phyloP scores from a whole-genome alignment of 2,888 invertebrate species.

The Spodoptera exigua region DNA sequence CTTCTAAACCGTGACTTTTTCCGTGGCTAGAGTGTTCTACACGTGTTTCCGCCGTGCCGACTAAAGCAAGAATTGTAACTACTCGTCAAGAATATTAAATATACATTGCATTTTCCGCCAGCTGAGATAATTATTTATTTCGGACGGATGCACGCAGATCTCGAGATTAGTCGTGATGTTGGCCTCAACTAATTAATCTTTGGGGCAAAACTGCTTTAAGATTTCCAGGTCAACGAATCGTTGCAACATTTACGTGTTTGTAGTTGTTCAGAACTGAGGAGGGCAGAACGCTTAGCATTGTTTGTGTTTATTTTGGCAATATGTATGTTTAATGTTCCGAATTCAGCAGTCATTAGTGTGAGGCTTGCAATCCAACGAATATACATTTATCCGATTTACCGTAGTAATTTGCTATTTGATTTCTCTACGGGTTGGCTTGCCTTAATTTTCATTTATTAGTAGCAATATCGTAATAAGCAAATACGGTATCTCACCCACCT shows the following conservation, averaged over 20 bases:
- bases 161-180: conserved; percentile 82
- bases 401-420: conserved; percentile 15
- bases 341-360: conserved; percentile 13
- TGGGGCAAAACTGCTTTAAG: conserved; percentile 71
- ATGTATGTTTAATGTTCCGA: conserved; percentile 15
- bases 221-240: conserved; percentile 79
- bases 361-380: conserved; percentile 22
- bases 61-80: conserved; percentile 72
- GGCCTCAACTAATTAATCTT: conserved; percentile 84
- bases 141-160: conserved; percentile 81
- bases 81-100: conserved; percentile 77
- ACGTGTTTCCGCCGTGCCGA: conserved; percentile 65
- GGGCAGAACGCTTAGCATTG: conserved; percentile 45
- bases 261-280: conserved; percentile 62
- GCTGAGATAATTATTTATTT: conserved; percentile 82
- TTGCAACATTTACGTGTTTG: conserved; percentile 70
- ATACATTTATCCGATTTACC: conserved; percentile 21
- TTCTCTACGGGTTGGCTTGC: conserved; percentile 7
- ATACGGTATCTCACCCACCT: conserved; percentile 21
- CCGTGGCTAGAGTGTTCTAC: conserved; percentile 17
- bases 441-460: conserved; percentile 30
- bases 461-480: conserved; percentile 25
- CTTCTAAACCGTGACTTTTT: conserved; percentile 6
- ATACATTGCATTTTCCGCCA: conserved; percentile 79
- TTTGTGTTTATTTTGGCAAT: conserved; percentile 56